Percentiles rank a stretch among this genome's conserved stretches.
phyloP scores from a whole-genome alignment of 2,888 invertebrate species.

The Phania funesta region DNA sequence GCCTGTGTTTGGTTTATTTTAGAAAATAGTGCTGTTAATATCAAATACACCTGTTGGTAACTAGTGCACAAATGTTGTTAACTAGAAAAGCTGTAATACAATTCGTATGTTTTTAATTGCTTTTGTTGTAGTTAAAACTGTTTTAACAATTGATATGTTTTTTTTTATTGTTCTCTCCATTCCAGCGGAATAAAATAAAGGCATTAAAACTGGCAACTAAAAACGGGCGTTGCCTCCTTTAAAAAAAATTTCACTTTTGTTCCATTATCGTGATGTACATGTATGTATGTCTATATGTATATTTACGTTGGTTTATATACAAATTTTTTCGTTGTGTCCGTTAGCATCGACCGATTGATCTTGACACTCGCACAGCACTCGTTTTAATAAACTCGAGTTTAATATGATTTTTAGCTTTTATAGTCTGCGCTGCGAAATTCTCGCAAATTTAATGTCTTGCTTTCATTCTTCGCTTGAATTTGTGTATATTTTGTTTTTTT shows the following conservation, averaged over 20 bases:
- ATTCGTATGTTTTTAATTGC: neutral
- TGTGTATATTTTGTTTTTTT: constrained; percentile 45
- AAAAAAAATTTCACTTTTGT: constrained; percentile 55
- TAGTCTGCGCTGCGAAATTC: constrained; percentile 75
- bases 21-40: neutral
- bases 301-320: neutral
- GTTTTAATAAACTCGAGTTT: constrained; percentile 81
- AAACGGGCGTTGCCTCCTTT: constrained; percentile 59
- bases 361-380: constrained; percentile 80
- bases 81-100: neutral
- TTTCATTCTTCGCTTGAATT: constrained; percentile 63
- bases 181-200: neutral
- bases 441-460: constrained; percentile 70
- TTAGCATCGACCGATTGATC: constrained; percentile 71
- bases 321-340: constrained; percentile 27
- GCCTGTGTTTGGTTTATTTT: neutral
- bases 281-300: neutral
- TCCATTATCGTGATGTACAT: constrained; percentile 12
- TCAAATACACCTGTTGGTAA: constrained; percentile 8
- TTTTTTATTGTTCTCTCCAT: neutral
- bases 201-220: constrained; percentile 14
- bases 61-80: neutral
- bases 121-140: too few species aligned
- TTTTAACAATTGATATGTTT: neutral
- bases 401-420: constrained; percentile 80